Evolutionary conservation across 2,888 invertebrate genomes (phyloP).

Genomic region (Microchrysa polita): DNA sequence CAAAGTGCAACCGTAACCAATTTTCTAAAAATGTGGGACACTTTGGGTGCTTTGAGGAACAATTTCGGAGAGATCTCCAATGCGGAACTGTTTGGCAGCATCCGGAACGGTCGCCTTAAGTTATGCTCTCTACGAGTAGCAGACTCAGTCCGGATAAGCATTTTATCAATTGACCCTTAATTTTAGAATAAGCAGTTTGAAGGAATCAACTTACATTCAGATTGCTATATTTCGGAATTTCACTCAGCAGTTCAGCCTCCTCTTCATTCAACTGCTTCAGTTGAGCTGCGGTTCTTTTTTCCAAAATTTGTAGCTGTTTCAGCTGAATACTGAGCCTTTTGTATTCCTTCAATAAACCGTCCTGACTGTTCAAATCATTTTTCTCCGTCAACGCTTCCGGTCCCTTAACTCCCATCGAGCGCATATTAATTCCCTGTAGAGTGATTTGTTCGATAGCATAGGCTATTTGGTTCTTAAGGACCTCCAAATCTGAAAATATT

Average conservation of each 20-base stretch:
- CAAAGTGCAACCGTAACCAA: no score
- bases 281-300: constrained; percentile 51
- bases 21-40: no score
- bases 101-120: no score
- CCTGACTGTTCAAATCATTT: constrained; percentile 51
- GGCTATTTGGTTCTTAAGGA: constrained; percentile 53
- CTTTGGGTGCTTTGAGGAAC: no score
- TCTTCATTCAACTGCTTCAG: constrained; percentile 49
- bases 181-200: no score
- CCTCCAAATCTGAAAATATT: constrained; percentile 52
- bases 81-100: no score
- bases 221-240: constrained; percentile 52
- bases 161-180: no score
- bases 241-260: constrained; percentile 47
- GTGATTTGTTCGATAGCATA: constrained; percentile 54
- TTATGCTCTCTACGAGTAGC: no score
- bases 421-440: constrained; percentile 52
- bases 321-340: constrained; percentile 52
- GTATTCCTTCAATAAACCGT: constrained; percentile 53
- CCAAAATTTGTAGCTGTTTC: constrained; percentile 54
- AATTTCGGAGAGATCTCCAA: no score
- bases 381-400: constrained; percentile 49
- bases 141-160: no score
- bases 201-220: constrained; percentile 48
- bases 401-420: constrained; percentile 46